Base-by-base conservation (phyloP, 2,113 vertebrate genomes). In the Glareola pratincola region DNA sequence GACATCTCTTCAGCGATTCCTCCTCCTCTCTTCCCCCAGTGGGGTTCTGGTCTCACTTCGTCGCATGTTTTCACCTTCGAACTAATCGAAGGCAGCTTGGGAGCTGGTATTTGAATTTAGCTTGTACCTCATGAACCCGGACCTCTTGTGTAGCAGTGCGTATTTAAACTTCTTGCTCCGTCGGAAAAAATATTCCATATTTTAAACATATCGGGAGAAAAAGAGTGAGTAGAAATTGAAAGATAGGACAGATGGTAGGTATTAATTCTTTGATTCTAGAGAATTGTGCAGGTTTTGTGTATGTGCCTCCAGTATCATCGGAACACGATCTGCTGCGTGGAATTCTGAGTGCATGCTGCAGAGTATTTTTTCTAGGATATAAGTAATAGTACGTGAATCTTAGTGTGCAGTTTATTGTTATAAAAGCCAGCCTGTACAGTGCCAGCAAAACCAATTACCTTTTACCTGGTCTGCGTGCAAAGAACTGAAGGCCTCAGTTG, bases 1-100 rank as follows among this genome's bases (percentile, higher is more conserved):
- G 96, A 73, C 82, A 96, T 9, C 54, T 93, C 74, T 87, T 95
- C 64, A 59, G 94, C 19, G 3, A 67, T 86, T 75, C 68, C 75
- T 63, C 78, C 88, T 92, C 81, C 30, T 77, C 41, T 59, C 10
- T 83, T 80, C 15, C 56, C 54, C 39, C 27, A n/a, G 8, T 14
- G 29, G 47, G 45, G 15, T 37, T 94, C 48, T 85, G 43, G 20
- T 72, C 29, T 87, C 36, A 29, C 48, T 57, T 30, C 57, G 57
- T 69, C 64, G 51, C 45, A 0, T 51, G 24, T 64, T 92, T 96
- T 78, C 88, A 80, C 73, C 59, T 80, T 88, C 62, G 9, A 88
- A 47, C 45, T 91, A 18, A 37, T 50, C 0, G 1, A 71, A 64
- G 34, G 30, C 4, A 9, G 23, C 29, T 34, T 41, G 59, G 27